Base-by-base conservation (phyloP, 2,113 vertebrate genomes). In the Ursus arctos region DNA sequence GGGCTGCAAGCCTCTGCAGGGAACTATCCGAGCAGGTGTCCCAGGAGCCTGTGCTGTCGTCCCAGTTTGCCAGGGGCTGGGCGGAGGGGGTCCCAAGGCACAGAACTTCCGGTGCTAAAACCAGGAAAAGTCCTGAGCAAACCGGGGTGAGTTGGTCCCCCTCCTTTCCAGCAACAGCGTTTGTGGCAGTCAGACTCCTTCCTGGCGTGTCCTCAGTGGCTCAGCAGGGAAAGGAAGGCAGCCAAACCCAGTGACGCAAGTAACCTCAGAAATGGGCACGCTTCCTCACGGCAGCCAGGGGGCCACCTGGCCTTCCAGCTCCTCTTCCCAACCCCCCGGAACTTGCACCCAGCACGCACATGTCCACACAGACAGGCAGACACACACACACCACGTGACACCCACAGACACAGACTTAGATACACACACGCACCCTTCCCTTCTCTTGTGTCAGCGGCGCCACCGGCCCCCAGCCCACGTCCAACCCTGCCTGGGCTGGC, bases 231-330 rank as follows among this genome's bases (percentile, higher is more conserved):
- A 36, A 74, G 14, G 43, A n/a, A 31, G 81, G 49, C 43, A 61
- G 65, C 55, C 47, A 28, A 33, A 61, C 63, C 4, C 4, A 0
- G 19, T 0, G 6, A 19, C 19, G 16, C 79, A 36, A 47, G 0
- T 12, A 11, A 53, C 19, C 74, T 19, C 33, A 53, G 43, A 81
- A 28, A 53, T 0, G 31, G 61, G 14, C 15, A 0, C 0, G 2
- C 19, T 33, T 24, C 4, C 2, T 61, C 43, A 2, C 1, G 1
- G 79, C 28, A 0, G 7, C 1, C 4, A 4, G 55, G 24, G n/a
- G 7, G 57, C 57, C 51, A 16, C n/a, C 4, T 0, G 1, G 72
- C 40, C 61, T 4, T 11, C 14, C 4, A 2, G 6, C 40, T 51
- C 51, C 19, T 59, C 16, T 28, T n/a, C 22, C 21, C 40, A 19